phyloP scores from a whole-genome alignment of 2,888 invertebrate genomes.

The Troides oblongomaculatus region DNA sequence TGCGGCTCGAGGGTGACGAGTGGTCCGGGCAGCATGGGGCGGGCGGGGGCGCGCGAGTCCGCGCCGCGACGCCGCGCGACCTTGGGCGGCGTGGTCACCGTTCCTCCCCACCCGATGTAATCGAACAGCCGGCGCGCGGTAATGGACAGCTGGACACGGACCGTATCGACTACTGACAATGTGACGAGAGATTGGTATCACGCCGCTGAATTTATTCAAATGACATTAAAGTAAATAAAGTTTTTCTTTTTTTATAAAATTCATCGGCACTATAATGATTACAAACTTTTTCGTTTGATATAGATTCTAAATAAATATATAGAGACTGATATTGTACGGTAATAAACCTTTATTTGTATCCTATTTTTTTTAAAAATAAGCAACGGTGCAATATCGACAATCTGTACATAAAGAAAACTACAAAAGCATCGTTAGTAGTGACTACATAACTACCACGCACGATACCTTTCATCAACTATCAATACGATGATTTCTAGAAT shows the following conservation, averaged over 20 bases:
- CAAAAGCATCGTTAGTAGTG: too few species aligned
- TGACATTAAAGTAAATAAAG: background rate
- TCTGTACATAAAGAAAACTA: too few species aligned
- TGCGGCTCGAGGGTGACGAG: constrained; percentile 66
- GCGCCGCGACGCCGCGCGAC: constrained; percentile 61
- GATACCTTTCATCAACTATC: too few species aligned
- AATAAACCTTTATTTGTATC: too few species aligned
- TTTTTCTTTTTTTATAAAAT: background rate
- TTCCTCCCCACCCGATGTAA: constrained; percentile 41
- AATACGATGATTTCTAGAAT: too few species aligned
- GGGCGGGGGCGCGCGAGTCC: constrained; percentile 57
- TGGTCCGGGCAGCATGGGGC: constrained; percentile 67
- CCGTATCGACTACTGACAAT: constrained; percentile 32
- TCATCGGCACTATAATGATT: constrained; percentile 2
- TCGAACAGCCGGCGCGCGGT: constrained; percentile 44
- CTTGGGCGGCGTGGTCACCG: constrained; percentile 55
- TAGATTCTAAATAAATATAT: background rate
- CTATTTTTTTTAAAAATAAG: too few species aligned
- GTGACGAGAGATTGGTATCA: constrained; percentile 28
- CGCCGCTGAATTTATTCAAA: constrained; percentile 11
- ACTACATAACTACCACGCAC: too few species aligned
- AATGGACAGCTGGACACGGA: constrained; percentile 32
- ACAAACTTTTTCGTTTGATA: background rate
- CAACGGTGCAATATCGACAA: too few species aligned
- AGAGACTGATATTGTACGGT: too few species aligned